Evolutionary conservation across 1,140 invertebrate species (phyloP).

Genomic region (Sitobion miscanthi): DNA sequence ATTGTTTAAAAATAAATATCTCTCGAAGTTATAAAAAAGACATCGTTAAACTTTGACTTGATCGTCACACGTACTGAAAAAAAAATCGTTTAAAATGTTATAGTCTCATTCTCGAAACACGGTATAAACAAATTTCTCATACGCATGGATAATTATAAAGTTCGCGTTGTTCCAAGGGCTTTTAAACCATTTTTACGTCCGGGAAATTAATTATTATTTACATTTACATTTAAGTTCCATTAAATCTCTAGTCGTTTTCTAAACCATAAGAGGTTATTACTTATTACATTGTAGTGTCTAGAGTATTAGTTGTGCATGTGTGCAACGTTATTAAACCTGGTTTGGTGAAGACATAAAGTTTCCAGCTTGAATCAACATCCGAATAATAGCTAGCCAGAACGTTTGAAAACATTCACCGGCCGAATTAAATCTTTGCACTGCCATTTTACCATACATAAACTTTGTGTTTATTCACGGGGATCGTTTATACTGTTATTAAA

Average conservation of each 20-base stretch:
- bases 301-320: not conserved
- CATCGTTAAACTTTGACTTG: not conserved
- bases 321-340: not conserved
- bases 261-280: not conserved
- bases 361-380: not conserved
- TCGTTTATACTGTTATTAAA: not conserved
- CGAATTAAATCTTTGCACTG: not conserved
- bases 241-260: not conserved
- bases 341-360: slow-evolving; percentile 10
- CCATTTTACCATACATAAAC: not conserved
- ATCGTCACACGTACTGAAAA: not conserved
- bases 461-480: not conserved
- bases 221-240: not conserved
- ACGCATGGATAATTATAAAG: not conserved
- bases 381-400: not conserved
- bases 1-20: not conserved
- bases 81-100: not conserved
- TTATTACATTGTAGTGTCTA: not conserved
- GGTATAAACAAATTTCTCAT: not conserved
- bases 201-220: not conserved
- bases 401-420: not conserved
- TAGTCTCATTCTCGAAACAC: not conserved
- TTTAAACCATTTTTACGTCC: not conserved
- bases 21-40: not conserved
- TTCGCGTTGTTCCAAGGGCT: not conserved